Conservation (phyloP, 2,888 invertebrate species). For the Ceramica pisi region DNA sequence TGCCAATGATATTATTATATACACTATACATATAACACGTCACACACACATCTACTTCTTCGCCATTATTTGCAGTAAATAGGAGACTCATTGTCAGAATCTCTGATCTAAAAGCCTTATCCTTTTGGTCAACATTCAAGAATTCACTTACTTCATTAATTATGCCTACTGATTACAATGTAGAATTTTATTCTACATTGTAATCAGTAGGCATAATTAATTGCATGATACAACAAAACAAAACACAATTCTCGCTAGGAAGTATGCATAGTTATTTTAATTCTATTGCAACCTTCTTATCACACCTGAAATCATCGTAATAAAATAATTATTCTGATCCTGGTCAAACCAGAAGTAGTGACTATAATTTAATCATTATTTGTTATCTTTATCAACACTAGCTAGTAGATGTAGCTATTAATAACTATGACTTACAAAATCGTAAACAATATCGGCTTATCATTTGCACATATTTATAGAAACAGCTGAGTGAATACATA, state of each 20-base stretch:
- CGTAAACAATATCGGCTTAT: not conserved
- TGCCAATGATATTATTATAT: too few relatives aligned
- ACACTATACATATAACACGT: too few relatives aligned
- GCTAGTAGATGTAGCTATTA: not conserved
- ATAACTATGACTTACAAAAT: constrained; percentile 3
- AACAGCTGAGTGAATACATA: not conserved
- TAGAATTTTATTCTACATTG: too few relatives aligned
- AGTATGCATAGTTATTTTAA: not conserved
- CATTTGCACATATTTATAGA: not conserved
- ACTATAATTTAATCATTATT: constrained; percentile 10
- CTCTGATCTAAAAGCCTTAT: too few relatives aligned
- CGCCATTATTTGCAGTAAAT: too few relatives aligned
- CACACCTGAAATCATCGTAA: not conserved
- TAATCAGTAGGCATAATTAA: too few relatives aligned
- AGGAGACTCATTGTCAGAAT: too few relatives aligned
- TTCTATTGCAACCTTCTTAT: not conserved
- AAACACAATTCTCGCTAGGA: not conserved
- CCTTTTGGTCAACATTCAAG: not conserved
- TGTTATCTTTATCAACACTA: not conserved
- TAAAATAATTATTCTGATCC: too few relatives aligned
- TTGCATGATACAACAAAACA: not conserved
- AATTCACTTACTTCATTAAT: not conserved
- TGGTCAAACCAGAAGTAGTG: not conserved
- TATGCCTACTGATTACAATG: not conserved
- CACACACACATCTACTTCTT: too few relatives aligned